These are phyloP conservation scores for Ambastaia sidthimunki DNA, from an alignment of 2,797 vertebrate genomes.

Conservation along the genomic window DNA sequence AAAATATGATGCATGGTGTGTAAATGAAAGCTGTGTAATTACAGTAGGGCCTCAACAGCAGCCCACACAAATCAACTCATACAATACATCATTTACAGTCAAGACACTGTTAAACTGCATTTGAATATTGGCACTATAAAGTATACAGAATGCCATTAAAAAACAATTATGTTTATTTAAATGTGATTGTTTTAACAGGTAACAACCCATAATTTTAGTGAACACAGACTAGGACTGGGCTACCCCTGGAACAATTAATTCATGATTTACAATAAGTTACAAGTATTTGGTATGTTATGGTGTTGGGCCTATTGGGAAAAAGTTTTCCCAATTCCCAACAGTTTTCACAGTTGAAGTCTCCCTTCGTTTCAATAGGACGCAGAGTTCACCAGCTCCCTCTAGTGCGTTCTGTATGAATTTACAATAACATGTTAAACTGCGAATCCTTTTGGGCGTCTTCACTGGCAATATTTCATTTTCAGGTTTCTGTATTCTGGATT, in stretches of 20 bases:
- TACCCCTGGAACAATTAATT: too few relatives aligned
- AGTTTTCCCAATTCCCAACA: too few relatives aligned
- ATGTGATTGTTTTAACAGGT: not conserved
- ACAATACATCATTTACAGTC: conserved; percentile 38
- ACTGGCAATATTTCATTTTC: not conserved
- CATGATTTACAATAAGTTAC: not conserved
- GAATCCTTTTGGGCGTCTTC: not conserved
- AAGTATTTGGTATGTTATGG: not conserved
- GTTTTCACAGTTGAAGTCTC: not conserved
- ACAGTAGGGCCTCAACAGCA: conserved; percentile 47
- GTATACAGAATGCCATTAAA: not conserved
- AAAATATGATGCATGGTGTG: conserved; percentile 35
- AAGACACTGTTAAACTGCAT: conserved; percentile 4
- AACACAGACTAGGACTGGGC: too few relatives aligned
- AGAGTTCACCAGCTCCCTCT: conserved; percentile 54
- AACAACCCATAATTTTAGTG: not conserved
- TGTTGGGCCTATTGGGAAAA: too few relatives aligned
- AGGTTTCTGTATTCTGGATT: not conserved
- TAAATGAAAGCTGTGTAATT: conserved; percentile 53
- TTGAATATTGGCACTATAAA: conserved; percentile 3
- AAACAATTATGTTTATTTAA: not conserved
- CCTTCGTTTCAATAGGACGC: not conserved
- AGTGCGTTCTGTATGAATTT: conserved; percentile 28
- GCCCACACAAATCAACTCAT: conserved; percentile 52
- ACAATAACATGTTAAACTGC: not conserved